Conservation (phyloP, 1,140 invertebrate species). For the Heterodera carotae region DNA sequence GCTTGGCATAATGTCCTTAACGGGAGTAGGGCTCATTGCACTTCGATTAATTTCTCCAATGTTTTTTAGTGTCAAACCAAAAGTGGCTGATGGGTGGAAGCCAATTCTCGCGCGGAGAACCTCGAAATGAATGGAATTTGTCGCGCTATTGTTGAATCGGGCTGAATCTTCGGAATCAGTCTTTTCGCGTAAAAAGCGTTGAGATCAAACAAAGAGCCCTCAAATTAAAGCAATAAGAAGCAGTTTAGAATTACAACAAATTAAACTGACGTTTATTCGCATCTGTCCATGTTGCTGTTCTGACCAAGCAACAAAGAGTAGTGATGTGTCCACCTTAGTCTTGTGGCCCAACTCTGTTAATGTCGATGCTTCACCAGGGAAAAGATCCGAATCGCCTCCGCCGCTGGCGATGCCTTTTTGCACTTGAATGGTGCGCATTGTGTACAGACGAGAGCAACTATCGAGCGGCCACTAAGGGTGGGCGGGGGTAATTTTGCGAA, state of each 20-base stretch:
- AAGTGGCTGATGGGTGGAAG: background rate
- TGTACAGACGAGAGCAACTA: constrained; percentile 21
- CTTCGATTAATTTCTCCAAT: background rate
- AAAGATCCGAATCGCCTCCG: background rate
- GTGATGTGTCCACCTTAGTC: constrained; percentile 30
- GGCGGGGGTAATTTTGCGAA: background rate
- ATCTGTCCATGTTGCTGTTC: background rate
- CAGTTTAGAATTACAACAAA: background rate
- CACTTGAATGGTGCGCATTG: constrained; percentile 32
- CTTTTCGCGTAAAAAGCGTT: constrained; percentile 43
- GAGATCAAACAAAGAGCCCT: constrained; percentile 41
- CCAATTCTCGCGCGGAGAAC: constrained; percentile 17
- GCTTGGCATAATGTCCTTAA: constrained; percentile 29
- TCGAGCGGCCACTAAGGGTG: constrained; percentile 31
- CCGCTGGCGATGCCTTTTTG: constrained; percentile 8
- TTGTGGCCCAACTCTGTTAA: constrained; percentile 14
- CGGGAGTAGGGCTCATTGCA: background rate
- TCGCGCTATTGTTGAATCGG: constrained; percentile 32
- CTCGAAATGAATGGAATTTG: constrained; percentile 40
- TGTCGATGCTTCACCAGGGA: background rate
- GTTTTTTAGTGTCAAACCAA: background rate
- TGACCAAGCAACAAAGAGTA: constrained; percentile 35
- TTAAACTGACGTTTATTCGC: constrained; percentile 5
- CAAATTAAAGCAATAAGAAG: too few species aligned
- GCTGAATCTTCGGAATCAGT: constrained; percentile 16